Percentiles rank a stretch among this genome's conserved stretches.
Evolutionary conservation across 2,113 vertebrate genomes (phyloP).

Genomic region (Pipra filicauda): DNA sequence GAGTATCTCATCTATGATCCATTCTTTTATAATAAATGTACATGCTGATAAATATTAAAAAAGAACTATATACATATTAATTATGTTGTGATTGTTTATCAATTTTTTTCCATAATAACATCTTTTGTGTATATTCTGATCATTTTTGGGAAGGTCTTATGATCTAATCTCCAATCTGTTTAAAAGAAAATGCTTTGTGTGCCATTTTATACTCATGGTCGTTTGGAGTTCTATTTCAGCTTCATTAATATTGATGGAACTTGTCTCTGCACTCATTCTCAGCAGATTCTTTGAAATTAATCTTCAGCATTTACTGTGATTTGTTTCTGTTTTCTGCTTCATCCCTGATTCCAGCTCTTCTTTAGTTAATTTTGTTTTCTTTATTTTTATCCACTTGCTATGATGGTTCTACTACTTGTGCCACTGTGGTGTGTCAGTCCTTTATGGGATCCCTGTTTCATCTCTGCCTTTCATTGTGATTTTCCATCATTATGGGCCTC

Average conservation of each 20-base stretch:
- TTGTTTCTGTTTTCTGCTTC: constrained; percentile 70
- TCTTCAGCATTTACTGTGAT: constrained; percentile 70
- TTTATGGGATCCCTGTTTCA: constrained; percentile 77
- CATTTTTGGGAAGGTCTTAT: constrained; percentile 66
- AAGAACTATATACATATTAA: neutral
- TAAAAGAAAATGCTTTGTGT: constrained; percentile 74
- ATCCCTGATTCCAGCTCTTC: constrained; percentile 60
- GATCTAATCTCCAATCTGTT: constrained; percentile 75
- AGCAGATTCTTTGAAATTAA: constrained; percentile 74
- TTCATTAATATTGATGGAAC: constrained; percentile 81
- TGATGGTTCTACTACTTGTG: constrained; percentile 71
- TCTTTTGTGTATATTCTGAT: constrained; percentile 53
- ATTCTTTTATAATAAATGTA: neutral
- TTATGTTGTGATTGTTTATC: constrained; percentile 68
- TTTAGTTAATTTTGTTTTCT: constrained; percentile 79
- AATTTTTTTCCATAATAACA: constrained; percentile 58
- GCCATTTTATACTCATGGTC: constrained; percentile 55
- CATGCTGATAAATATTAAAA: neutral
- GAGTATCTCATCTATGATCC: neutral
- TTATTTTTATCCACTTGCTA: constrained; percentile 73
- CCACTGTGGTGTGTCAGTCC: constrained; percentile 64
- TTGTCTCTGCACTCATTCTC: constrained; percentile 66
- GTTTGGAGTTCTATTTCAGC: constrained; percentile 73
- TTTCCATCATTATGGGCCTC: constrained; percentile 82
- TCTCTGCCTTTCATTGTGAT: constrained; percentile 79